Conservation (phyloP, 30 jellyfish, hydroid and myxozoan species). For the Aurelia aurita complex sp. Pacific region DNA sequence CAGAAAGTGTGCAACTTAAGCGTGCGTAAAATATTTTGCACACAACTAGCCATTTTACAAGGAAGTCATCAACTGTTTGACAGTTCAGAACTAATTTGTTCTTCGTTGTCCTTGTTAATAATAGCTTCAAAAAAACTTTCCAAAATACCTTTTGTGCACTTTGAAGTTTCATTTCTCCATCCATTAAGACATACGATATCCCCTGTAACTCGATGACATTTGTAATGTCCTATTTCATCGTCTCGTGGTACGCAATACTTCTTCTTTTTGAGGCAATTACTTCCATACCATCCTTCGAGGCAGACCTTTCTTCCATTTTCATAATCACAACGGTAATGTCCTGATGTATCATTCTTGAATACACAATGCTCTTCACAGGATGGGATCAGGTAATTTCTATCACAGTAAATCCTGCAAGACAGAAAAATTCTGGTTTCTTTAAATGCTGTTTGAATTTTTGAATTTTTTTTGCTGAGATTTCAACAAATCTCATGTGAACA, state of each 20-base stretch:
- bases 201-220: slow-evolving; percentile 63
- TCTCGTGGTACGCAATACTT: slow-evolving; percentile 54
- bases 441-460: too few relatives aligned
- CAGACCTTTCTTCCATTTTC: slow-evolving; percentile 67
- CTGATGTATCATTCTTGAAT: slow-evolving; percentile 31
- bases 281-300: slow-evolving; percentile 73
- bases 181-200: slow-evolving; percentile 70
- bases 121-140: background rate
- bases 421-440: background rate
- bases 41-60: too few relatives aligned
- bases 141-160: slow-evolving; percentile 54
- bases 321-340: slow-evolving; percentile 76
- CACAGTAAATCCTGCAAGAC: slow-evolving; percentile 65
- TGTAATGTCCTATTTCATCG: slow-evolving; percentile 58
- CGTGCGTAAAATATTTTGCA: too few relatives aligned
- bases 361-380: slow-evolving; percentile 67
- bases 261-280: slow-evolving; percentile 33
- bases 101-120: background rate
- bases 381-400: slow-evolving; percentile 50
- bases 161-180: slow-evolving; percentile 58
- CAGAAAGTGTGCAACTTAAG: background rate
- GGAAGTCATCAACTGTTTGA: too few relatives aligned
- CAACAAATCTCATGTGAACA: too few relatives aligned
- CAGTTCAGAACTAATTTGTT: too few relatives aligned
- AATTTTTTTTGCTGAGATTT: too few relatives aligned